Base-by-base conservation (phyloP, 92 coral and sea anemone species). In the Isaurus tuberculatus region DNA sequence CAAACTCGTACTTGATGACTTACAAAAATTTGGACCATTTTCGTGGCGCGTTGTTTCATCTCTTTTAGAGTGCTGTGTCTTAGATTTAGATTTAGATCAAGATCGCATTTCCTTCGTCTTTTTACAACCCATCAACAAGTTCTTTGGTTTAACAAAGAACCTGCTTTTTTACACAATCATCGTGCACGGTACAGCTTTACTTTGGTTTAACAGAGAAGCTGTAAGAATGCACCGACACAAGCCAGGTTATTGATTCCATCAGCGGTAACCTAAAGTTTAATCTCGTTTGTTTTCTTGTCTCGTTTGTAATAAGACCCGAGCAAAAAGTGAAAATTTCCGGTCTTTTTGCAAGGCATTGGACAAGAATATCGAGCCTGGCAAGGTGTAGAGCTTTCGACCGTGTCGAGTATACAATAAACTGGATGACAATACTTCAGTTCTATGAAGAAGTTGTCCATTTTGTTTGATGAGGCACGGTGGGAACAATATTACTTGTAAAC, bases 141-240 rank as follows among this genome's bases (percentile, higher is more conserved):
- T 77, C 34, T 75, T 75, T 75, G 48, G 81, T 75, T 75, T 0
- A 34, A 60, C 70, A 60, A 27, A 77, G n/a, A 58, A 7, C 0
- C 69, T 75, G 70, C 31, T 51, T 14, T 75, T 30, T 7, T 19
- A 57, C 30, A 32, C 32, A 60, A 77, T 33, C 46, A 25, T 20
- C 27, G 65, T 48, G 66, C 80, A 15, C 19, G n/a, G 0, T 1
- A 34, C 68, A 77, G 70, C 49, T 37, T 32, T 57, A 77, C 82
- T 77, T 77, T 77, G 70, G 57, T 77, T 77, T 31, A 5, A 58
- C 70, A 77, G n/a, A 77, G 82, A 77, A 58, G 82, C 70, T 77
- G 70, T 60, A 13, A 20, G 1, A n/a, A 42, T 58, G 70, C 70
- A 55, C 28, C 26, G 26, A 23, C 23, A 9, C 69, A 63, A 16